Percentiles rank a stretch among this genome's conserved stretches.
phyloP scores from a whole-genome alignment of 2,113 vertebrate species.

The Tonatia bakeri region DNA sequence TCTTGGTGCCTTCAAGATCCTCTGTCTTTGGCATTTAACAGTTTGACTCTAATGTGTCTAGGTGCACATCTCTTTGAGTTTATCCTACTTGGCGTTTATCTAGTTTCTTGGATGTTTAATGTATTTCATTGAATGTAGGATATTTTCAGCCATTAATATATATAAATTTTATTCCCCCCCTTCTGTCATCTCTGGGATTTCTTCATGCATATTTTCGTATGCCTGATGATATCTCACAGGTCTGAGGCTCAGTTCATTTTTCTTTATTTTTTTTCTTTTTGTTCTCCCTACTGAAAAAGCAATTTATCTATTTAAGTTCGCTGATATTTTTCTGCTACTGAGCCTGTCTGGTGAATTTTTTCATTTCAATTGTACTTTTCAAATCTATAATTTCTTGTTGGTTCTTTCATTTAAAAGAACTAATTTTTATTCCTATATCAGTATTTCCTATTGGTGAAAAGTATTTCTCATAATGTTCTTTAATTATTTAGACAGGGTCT shows the following conservation, averaged over 20 bases:
- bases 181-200: neutral
- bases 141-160: neutral
- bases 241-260: neutral
- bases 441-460: neutral
- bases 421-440: neutral
- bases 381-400: neutral
- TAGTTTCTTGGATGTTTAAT: neutral
- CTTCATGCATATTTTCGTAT: neutral
- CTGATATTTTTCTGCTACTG: neutral
- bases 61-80: neutral
- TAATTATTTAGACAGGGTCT: neutral
- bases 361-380: neutral
- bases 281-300: neutral
- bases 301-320: neutral
- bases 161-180: neutral
- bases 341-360: neutral
- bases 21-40: neutral
- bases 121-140: neutral
- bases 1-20: neutral
- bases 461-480: neutral
- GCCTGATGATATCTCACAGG: neutral
- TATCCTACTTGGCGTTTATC: neutral
- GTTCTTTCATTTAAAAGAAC: neutral
- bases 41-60: neutral
- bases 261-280: neutral